Percentiles rank a stretch among this genome's conserved stretches.
Evolutionary conservation across 2,113 vertebrate genomes (phyloP).

Genomic region (Calyptommatus sinebrachiatus): DNA sequence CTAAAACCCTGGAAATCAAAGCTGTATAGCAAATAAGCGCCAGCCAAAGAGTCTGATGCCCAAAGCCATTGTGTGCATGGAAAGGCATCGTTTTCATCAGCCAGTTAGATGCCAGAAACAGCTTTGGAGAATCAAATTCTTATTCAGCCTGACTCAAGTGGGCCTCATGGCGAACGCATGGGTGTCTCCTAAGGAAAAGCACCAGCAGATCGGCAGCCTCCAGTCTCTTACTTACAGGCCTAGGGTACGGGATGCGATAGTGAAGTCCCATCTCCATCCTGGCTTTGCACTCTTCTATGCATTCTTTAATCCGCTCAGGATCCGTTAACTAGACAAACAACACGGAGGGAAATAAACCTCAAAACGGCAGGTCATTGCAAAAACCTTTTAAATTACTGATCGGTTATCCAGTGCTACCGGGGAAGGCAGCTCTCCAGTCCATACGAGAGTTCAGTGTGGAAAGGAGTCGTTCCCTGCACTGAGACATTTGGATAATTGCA

Average conservation of each 20-base stretch:
- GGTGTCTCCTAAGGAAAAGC: neutral
- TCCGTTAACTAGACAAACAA: slow-evolving; percentile 79
- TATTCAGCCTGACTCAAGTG: slow-evolving; percentile 20
- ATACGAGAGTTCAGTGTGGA: no score
- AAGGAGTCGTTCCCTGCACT: no score
- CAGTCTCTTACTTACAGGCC: slow-evolving; percentile 82
- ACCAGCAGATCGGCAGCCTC: neutral
- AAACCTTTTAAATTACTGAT: neutral
- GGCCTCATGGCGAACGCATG: neutral
- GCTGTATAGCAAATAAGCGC: neutral
- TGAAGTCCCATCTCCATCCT: slow-evolving; percentile 94
- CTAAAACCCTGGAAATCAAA: neutral
- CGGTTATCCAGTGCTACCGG: slow-evolving; percentile 2
- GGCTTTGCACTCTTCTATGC: slow-evolving; percentile 87
- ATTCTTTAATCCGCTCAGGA: slow-evolving; percentile 77
- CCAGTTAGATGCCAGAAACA: neutral
- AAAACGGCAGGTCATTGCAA: slow-evolving; percentile 7
- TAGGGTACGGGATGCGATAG: slow-evolving; percentile 91
- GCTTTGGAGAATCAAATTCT: neutral
- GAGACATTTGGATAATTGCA: no score
- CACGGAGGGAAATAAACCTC: slow-evolving; percentile 4
- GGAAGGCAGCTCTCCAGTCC: no score
- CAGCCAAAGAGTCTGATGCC: neutral
- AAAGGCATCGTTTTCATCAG: neutral
- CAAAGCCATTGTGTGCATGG: neutral